Evolutionary conservation across 1,140 invertebrate genomes (phyloP).

Genomic region (Alviniconcha marisindica): DNA sequence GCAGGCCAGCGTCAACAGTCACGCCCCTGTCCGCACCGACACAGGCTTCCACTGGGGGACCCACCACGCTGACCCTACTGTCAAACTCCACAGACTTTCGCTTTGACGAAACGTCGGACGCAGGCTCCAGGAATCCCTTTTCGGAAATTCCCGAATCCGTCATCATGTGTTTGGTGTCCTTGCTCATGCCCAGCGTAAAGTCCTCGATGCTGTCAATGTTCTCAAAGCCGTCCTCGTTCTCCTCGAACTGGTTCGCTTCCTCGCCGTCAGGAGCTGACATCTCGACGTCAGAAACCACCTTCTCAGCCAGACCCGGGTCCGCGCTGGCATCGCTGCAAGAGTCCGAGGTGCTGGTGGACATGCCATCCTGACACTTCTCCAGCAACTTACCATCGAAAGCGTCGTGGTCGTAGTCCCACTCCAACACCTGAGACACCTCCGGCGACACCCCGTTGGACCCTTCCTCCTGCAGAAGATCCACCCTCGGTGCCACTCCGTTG

Average conservation of each 20-base stretch:
- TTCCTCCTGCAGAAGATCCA: slow-evolving; percentile 40
- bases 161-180: slow-evolving; percentile 56
- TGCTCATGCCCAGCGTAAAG: slow-evolving; percentile 39
- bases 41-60: not conserved
- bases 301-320: slow-evolving; percentile 24
- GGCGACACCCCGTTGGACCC: slow-evolving; percentile 46
- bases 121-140: slow-evolving; percentile 19
- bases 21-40: not conserved
- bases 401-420: slow-evolving; percentile 52
- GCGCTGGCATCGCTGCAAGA: slow-evolving; percentile 40
- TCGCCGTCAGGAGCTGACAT: slow-evolving; percentile 14
- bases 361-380: slow-evolving; percentile 37
- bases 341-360: slow-evolving; percentile 47
- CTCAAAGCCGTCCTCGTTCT: slow-evolving; percentile 45
- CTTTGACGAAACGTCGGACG: slow-evolving; percentile 18
- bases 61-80: not conserved
- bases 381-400: slow-evolving; percentile 47
- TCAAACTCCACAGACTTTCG: slow-evolving; percentile 35
- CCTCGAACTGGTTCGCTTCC: slow-evolving; percentile 43
- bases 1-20: not conserved
- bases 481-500: not conserved
- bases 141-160: slow-evolving; percentile 65
- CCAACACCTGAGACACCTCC: slow-evolving; percentile 48
- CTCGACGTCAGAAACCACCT: slow-evolving; percentile 9
- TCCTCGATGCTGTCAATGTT: slow-evolving; percentile 49